Percentiles rank a stretch among this genome's conserved stretches.
Evolutionary conservation across 1,140 invertebrate genomes (phyloP).

Genomic region (Schlechtendalia chinensis): DNA sequence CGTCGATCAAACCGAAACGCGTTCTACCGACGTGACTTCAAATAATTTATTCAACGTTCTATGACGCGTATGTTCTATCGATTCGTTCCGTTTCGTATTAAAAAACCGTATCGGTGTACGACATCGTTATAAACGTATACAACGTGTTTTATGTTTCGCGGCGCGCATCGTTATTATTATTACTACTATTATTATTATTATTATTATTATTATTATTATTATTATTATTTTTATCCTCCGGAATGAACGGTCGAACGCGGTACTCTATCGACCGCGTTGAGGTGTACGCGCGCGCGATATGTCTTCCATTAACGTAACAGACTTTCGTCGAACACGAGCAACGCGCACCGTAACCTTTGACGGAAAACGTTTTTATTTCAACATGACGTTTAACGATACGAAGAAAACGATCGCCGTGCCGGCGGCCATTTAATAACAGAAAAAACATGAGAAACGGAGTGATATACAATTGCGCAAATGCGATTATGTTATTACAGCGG

Average conservation of each 20-base stretch:
- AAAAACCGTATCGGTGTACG: too few species aligned
- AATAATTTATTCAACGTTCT: too few species aligned
- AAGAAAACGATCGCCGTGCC: not conserved
- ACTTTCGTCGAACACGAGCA: not conserved
- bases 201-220: not conserved
- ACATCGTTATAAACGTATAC: too few species aligned
- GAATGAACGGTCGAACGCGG: not conserved
- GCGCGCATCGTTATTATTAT: not conserved
- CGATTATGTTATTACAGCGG: not conserved
- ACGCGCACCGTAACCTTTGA: not conserved
- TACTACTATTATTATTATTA: not conserved
- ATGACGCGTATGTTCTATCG: too few species aligned
- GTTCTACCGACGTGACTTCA: too few species aligned
- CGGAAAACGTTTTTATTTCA: too few species aligned
- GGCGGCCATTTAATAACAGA: not conserved
- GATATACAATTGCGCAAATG: not conserved
- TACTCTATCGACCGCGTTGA: not conserved
- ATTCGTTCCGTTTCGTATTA: too few species aligned
- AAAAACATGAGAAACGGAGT: not conserved
- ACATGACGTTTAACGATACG: not conserved
- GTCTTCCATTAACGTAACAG: not conserved
- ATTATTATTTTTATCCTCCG: too few species aligned
- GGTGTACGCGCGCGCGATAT: too few species aligned
- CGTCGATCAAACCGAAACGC: too few species aligned
- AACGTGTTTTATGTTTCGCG: too few species aligned